phyloP scores from a whole-genome alignment of 2,888 invertebrate genomes.

The Diogma glabrata region DNA sequence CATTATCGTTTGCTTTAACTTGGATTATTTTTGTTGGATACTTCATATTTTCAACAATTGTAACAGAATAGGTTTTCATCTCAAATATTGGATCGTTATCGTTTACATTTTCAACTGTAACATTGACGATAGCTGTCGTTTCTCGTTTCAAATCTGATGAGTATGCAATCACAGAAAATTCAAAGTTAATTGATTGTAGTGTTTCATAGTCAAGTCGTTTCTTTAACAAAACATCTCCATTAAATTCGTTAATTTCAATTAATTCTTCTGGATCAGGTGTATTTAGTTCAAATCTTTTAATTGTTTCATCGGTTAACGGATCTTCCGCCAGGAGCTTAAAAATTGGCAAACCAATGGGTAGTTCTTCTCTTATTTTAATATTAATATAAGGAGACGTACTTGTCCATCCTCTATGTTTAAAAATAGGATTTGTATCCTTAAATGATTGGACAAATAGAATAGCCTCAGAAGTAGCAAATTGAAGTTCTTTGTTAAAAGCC shows the following conservation, averaged over 20 bases:
- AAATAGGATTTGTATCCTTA: slow-evolving; percentile 63
- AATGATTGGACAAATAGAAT: slow-evolving; percentile 68
- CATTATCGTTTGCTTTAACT: slow-evolving; percentile 59
- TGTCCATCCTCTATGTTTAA: slow-evolving; percentile 61
- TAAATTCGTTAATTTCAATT: slow-evolving; percentile 48
- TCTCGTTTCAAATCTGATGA: slow-evolving; percentile 36
- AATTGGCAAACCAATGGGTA: slow-evolving; percentile 60
- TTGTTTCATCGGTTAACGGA: slow-evolving; percentile 49
- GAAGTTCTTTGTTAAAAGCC: slow-evolving; percentile 48
- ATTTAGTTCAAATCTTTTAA: slow-evolving; percentile 47
- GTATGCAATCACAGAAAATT: slow-evolving; percentile 44
- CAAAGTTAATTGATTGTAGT: slow-evolving; percentile 45
- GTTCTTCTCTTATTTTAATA: slow-evolving; percentile 60
- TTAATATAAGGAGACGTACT: slow-evolving; percentile 54
- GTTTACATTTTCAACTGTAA: slow-evolving; percentile 63
- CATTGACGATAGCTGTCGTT: slow-evolving; percentile 53
- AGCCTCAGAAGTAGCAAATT: slow-evolving; percentile 54
- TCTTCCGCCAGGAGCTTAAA: slow-evolving; percentile 59
- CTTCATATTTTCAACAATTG: slow-evolving; percentile 55
- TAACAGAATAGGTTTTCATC: slow-evolving; percentile 55
- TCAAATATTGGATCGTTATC: slow-evolving; percentile 66
- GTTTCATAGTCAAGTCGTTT: slow-evolving; percentile 68
- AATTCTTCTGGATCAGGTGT: slow-evolving; percentile 44
- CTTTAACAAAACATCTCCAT: slow-evolving; percentile 63
- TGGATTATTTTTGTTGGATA: slow-evolving; percentile 54